phyloP scores from a whole-genome alignment of 1,140 invertebrate species.

The Lepidurus couesii region DNA sequence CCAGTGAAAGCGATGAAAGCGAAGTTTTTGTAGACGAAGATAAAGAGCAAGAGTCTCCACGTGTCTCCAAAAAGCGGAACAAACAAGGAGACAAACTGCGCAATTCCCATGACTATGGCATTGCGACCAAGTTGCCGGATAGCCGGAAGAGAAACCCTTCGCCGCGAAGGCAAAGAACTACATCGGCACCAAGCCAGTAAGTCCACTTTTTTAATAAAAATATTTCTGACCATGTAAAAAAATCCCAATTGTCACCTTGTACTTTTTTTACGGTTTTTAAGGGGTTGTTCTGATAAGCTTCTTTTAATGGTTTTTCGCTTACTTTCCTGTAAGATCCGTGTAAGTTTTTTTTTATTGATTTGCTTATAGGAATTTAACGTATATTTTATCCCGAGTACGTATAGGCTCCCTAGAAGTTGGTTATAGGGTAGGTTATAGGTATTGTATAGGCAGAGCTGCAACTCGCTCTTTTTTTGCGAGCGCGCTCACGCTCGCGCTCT shows the following conservation, averaged over 20 bases:
- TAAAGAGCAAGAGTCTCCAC: not conserved
- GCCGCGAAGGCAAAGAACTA: constrained; percentile 7
- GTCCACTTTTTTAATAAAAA: not conserved
- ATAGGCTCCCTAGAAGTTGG: too few relatives aligned
- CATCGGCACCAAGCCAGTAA: constrained; percentile 22
- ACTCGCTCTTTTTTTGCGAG: too few relatives aligned
- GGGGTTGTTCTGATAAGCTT: too few relatives aligned
- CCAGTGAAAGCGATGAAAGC: not conserved
- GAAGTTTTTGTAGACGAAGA: not conserved
- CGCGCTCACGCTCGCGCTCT: too few relatives aligned
- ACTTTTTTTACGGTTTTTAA: too few relatives aligned
- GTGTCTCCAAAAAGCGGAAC: not conserved
- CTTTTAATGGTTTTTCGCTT: too few relatives aligned
- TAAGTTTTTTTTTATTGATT: too few relatives aligned
- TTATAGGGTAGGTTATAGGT: too few relatives aligned
- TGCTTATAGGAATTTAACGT: too few relatives aligned
- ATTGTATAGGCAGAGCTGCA: too few relatives aligned
- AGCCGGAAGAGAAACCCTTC: not conserved
- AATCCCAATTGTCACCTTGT: constrained; percentile 2
- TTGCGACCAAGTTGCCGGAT: not conserved
- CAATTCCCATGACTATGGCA: constrained; percentile 1
- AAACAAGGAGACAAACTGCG: not conserved
- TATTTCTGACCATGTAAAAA: not conserved
- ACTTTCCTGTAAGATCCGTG: too few relatives aligned
- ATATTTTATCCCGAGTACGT: too few relatives aligned